Base-by-base conservation (phyloP, 2,113 vertebrate species). In the Pongo pygmaeus region DNA sequence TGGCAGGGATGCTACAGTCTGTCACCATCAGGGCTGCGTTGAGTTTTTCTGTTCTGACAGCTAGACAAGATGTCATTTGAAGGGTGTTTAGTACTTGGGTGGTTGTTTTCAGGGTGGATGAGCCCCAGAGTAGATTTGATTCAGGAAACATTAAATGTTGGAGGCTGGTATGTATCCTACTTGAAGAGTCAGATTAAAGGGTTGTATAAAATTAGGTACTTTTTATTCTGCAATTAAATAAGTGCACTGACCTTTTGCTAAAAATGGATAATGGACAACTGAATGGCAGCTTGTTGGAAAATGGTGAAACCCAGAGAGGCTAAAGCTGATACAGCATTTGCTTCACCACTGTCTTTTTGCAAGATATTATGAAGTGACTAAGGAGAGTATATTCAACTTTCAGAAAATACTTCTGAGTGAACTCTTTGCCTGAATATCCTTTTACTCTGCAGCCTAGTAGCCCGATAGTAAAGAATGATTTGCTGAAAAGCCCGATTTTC, bases 31-130 rank as follows among this genome's bases (percentile, higher is more conserved):
- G 17, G 75, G 46, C 57, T 5, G 52, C 93, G 78, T 79, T 57
- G 80, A 86, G 30, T 89, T 95, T 93, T 79, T 81, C 87, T 85
- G 83, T 96, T 94, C 94, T 97, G 93, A 97, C 89, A 95, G 74
- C 84, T 40, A 93, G 89, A 94, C 85, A 94, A 83, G 94, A 97
- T 97, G 92, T 85, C 93, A 96, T 97, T 95, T 93, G 88, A 95
- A 96, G 91, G 91, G 43, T 97, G 75, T 84, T 97, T 93, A 70
- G 50, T 95, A 93, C 85, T 92, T 84, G 89, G 59, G 70, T 94
- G 89, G 78, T 96, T 92, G 74, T 96, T 97, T 94, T 86, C 77
- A 61, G 83, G 92, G 70, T 4, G 96, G 84, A 84, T 0, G 6
- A 91, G n/a, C 55, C 81, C 52, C 40, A 40, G 75, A 87, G 83